Evolutionary conservation across 1,140 invertebrate genomes (phyloP), one percentile per base, ranked within the genome.

Genomic region (Theocolax elegans): DNA sequence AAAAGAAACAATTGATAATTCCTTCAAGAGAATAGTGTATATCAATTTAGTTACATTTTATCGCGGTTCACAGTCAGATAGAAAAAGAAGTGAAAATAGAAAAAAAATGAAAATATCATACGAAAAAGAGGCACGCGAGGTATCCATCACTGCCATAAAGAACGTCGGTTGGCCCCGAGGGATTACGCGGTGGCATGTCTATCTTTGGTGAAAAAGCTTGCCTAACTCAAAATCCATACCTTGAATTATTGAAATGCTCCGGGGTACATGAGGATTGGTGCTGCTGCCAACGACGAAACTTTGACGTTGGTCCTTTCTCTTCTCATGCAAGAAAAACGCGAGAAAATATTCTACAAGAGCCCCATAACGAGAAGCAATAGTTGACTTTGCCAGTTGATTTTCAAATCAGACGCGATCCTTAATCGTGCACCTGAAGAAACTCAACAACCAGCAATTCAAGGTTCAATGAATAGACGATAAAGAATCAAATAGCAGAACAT

Each of bases 161-260:
- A 74, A 73, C 66, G 56, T 51, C 66, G 44, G 51, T 46, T 67
- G 38, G 72, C 66, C 67, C 44, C 64, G 63, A 46, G 71, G 68
- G 54, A 74, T 77, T 77, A 71, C 58, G 51, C 29, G 19, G 70
- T 62, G 71, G 72, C 49, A 51, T 72, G 66, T 54, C 72, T 79
- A 75, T 74, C 70, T 64, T 53, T 51, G 63, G 31, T 66, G 67
- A 76, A 79, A 77, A 76, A 74, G 69, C 72, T 73, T 54, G 62
- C 68, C 71, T 73, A 73, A 73, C 73, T 74, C 65, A 77, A 77
- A 80, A 80, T 79, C 75, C 74, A 77, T 77, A 79, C 66, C 73
- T 71, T 81, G 75, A 79, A 81, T 79, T 80, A 78, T 79, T 79
- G 76, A 80, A 76, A 79, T 75, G 67, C 74, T 76, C 62, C 59